Percentiles rank a stretch among this genome's conserved stretches.
Conservation (phyloP, 1,140 invertebrate species). For the Panulirus ornatus region DNA sequence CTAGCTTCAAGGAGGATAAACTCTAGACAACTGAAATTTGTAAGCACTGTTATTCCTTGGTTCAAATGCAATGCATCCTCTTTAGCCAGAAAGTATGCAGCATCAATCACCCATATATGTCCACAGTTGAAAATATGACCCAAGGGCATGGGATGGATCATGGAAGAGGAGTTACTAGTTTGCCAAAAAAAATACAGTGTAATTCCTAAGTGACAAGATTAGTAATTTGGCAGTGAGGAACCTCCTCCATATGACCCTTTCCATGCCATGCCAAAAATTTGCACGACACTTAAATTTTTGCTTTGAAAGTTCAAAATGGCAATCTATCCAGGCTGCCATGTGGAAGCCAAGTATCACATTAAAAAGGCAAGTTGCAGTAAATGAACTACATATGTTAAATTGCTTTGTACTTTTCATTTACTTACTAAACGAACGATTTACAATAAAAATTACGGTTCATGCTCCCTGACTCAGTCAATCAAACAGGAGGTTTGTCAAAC, state of each 20-base stretch:
- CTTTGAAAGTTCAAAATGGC: constrained; percentile 6
- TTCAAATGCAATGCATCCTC: neutral
- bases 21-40: neutral
- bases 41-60: neutral
- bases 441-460: constrained; percentile 50
- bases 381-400: constrained; percentile 42
- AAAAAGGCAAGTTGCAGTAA: constrained; percentile 51
- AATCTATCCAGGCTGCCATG: constrained; percentile 27
- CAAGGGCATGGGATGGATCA: neutral
- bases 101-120: constrained; percentile 1
- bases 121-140: constrained; percentile 13
- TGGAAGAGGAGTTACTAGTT: constrained; percentile 10
- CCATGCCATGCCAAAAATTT: constrained; percentile 27
- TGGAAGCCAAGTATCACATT: constrained; percentile 53
- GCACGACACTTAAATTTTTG: constrained; percentile 12
- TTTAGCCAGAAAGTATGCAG: neutral
- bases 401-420: constrained; percentile 34
- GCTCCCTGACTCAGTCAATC: constrained; percentile 61
- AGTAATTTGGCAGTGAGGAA: neutral
- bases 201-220: neutral
- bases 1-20: neutral
- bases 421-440: constrained; percentile 48
- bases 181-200: neutral
- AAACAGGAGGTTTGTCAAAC: constrained; percentile 46
- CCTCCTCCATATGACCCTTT: neutral